These are phyloP conservation scores for Rousettus leschenaultii DNA, from an alignment of 2,113 vertebrate species.

Conservation along the genomic window DNA sequence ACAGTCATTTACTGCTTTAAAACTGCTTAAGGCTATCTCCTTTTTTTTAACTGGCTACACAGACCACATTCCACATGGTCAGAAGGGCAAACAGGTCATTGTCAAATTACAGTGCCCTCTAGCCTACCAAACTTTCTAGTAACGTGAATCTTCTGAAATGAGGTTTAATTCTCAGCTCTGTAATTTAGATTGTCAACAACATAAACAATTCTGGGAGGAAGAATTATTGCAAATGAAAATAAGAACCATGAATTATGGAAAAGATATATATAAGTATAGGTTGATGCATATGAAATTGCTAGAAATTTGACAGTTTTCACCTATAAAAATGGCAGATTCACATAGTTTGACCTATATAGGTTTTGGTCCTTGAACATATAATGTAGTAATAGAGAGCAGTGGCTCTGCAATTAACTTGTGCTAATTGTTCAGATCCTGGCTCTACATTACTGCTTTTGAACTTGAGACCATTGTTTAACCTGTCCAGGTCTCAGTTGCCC, in stretches of 20 bases:
- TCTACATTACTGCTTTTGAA: neutral
- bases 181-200: neutral
- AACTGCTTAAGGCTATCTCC: neutral
- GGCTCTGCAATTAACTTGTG: neutral
- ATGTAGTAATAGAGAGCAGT: neutral
- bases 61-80: neutral
- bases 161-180: neutral
- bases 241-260: neutral
- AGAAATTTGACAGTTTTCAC: neutral
- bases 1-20: neutral
- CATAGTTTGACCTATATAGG: neutral
- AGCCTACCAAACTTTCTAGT: neutral
- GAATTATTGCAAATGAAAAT: neutral
- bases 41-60: neutral
- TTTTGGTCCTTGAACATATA: neutral
- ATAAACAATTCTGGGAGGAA: neutral
- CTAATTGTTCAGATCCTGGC: neutral
- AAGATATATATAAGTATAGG: neutral
- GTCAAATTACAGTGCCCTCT: neutral
- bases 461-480: neutral
- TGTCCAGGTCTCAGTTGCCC: neutral
- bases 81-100: neutral
- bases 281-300: neutral
- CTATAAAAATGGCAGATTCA: neutral
- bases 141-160: neutral